A percentile compares a stretch with the other conserved stretches of the same genome.
Conservation (phyloP, 2,113 vertebrate species). For the Zosterops pallidus region DNA sequence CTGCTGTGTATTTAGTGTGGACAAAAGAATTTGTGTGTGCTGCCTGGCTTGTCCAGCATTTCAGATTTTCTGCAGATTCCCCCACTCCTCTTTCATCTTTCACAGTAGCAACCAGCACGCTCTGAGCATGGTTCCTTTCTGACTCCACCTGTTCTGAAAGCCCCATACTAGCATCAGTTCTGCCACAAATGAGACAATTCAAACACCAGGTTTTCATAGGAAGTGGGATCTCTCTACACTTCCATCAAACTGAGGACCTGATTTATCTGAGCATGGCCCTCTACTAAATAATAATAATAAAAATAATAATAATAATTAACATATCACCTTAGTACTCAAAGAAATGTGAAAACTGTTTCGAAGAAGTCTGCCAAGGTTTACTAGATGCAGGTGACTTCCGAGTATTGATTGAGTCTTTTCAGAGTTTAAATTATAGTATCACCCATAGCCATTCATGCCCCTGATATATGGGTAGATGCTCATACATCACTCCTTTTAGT, state of each 20-base stretch:
- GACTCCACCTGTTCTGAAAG: background rate
- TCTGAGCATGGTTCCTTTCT: background rate
- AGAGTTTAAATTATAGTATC: background rate
- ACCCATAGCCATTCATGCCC: background rate
- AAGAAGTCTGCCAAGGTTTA: background rate
- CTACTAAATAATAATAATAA: background rate
- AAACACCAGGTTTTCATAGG: background rate
- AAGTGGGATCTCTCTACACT: background rate
- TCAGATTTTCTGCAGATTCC: background rate
- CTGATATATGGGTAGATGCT: background rate
- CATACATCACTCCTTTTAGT: background rate
- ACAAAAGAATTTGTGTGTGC: background rate
- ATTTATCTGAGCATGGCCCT: background rate
- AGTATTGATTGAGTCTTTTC: rapidly evolving
- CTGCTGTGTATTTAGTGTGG: rapidly evolving
- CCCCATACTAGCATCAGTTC: background rate
- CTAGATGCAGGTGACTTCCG: background rate
- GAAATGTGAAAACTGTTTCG: background rate
- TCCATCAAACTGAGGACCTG: background rate
- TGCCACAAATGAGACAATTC: background rate
- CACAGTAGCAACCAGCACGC: rapidly evolving
- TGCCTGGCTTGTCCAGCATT: background rate
- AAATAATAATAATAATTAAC: background rate
- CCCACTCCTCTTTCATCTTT: background rate
- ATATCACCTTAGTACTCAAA: background rate